Base-by-base conservation (phyloP, 2,888 invertebrate genomes). In the Trichogramma dendrolimi region DNA sequence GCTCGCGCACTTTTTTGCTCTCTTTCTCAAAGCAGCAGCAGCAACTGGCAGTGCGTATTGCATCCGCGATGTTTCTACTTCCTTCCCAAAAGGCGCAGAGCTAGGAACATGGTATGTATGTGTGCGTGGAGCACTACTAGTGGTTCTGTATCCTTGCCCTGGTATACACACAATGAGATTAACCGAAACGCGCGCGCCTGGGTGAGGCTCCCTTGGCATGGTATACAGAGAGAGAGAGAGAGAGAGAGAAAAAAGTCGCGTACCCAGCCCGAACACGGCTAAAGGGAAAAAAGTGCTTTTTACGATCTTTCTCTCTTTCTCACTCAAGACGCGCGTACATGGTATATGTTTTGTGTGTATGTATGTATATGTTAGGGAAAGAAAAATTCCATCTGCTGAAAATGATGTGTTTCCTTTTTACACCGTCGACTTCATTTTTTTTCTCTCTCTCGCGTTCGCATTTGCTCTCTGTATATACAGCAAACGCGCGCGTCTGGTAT, bases 221-320 rank as follows among this genome's bases (percentile, higher is more conserved):
- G 3, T 27, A 27, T 27, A 27, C 27, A 27, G 27, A 27, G 27
- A 27, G 27, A 27, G 27, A 27, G 51, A 47, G 47, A 39, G 7
- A n/a, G 41, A 7, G 8, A 51, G 41, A 52, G 47, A 58, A 41
- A 46, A 58, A 11, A 43, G n/a, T 42, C n/a, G 11, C 46, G 48
- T 38, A 39, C 44, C 61, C 6, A 6, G n/a, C 52, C n/a, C 41
- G 52, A 40, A 52, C 14, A 42, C 14, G 52, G 52, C 52, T n/a
- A 58, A 62, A 55, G 58, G 39, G 38, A 58, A 54, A 41, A 48
- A 58, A 55, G 58, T 51, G 47, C 50, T 54, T 62, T 62, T 55
- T 62, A 58, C 42, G 54, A 46, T 41, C 58, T 50, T 58, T 46
- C 48, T 58, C 42, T 54, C 55, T 41, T 62, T 50, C 55, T 46